These are phyloP conservation scores for Phalloptychus januarius DNA, from an alignment of 2,797 vertebrate species.

Conservation along the genomic window DNA sequence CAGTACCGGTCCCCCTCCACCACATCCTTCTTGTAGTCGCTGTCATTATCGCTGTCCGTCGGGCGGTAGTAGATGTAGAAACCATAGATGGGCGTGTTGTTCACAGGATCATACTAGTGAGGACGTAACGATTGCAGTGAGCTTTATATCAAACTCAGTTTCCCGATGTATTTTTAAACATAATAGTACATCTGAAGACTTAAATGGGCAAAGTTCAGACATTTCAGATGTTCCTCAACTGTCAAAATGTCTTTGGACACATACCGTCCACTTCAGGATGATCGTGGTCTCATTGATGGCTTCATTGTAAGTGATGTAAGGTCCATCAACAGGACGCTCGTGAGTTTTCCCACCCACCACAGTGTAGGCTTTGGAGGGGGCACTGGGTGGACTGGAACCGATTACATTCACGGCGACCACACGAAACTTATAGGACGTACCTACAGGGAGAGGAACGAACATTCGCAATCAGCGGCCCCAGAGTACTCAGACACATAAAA, in stretches of 20 bases:
- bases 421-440: conserved; percentile 94
- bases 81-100: conserved; percentile 97
- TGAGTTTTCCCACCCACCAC: conserved; percentile 88
- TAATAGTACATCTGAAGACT: background rate
- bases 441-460: conserved; percentile 63
- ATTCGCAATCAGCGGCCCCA: conserved; percentile 14
- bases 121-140: conserved; percentile 11
- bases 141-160: background rate
- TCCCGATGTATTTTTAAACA: background rate
- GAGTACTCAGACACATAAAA: conserved; percentile 4
- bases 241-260: conserved; percentile 34
- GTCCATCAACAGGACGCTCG: conserved; percentile 91
- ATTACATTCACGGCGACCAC: conserved; percentile 95
- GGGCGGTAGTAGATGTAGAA: conserved; percentile 99
- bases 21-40: conserved; percentile 96
- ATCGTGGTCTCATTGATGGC: conserved; percentile 97
- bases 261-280: conserved; percentile 98
- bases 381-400: conserved; percentile 93
- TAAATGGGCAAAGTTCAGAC: background rate
- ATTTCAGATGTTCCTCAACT: background rate
- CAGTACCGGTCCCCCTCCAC: conserved; percentile 96
- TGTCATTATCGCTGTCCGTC: conserved; percentile 98
- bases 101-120: conserved; percentile 89
- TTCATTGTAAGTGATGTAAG: conserved; percentile 98
- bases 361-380: conserved; percentile 90